A percentile compares a stretch with the other conserved stretches of the same genome.
These are phyloP conservation scores for Metalampra italica DNA, from an alignment of 2,888 invertebrate genomes.

Conservation along the genomic window DNA sequence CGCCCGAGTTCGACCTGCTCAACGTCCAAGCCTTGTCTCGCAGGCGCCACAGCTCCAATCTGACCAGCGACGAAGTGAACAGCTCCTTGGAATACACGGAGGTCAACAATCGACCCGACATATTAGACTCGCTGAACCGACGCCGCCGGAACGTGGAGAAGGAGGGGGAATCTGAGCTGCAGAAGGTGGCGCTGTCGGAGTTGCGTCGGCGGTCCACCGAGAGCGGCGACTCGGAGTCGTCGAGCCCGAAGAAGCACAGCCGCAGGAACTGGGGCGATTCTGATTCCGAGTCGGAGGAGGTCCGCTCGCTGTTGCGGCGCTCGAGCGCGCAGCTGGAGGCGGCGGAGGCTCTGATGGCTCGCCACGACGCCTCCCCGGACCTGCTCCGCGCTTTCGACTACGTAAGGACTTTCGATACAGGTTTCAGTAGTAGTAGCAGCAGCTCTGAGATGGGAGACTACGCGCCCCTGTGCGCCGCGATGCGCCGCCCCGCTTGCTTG, in stretches of 20 bases:
- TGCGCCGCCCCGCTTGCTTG: slow-evolving; percentile 51
- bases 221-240: slow-evolving; percentile 59
- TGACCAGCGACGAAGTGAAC: slow-evolving; percentile 72
- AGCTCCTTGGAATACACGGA: slow-evolving; percentile 72
- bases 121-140: slow-evolving; percentile 62
- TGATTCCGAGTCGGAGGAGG: slow-evolving; percentile 83
- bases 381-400: slow-evolving; percentile 71
- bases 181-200: slow-evolving; percentile 62
- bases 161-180: slow-evolving; percentile 53
- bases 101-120: slow-evolving; percentile 69
- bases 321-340: slow-evolving; percentile 80
- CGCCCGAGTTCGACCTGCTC: slow-evolving; percentile 67
- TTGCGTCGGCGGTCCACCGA: slow-evolving; percentile 65
- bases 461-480: slow-evolving; percentile 33
- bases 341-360: slow-evolving; percentile 78
- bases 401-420: slow-evolving; percentile 72
- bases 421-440: slow-evolving; percentile 54
- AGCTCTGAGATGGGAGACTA: slow-evolving; percentile 46
- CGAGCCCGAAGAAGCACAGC: slow-evolving; percentile 59
- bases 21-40: slow-evolving; percentile 64
- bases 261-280: slow-evolving; percentile 68
- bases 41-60: slow-evolving; percentile 66
- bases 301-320: slow-evolving; percentile 80
- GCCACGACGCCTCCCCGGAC: slow-evolving; percentile 67
- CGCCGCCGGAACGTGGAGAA: slow-evolving; percentile 45